Evolutionary conservation across 2,797 vertebrate species (phyloP).

Genomic region (Pteronotus mesoamericanus): DNA sequence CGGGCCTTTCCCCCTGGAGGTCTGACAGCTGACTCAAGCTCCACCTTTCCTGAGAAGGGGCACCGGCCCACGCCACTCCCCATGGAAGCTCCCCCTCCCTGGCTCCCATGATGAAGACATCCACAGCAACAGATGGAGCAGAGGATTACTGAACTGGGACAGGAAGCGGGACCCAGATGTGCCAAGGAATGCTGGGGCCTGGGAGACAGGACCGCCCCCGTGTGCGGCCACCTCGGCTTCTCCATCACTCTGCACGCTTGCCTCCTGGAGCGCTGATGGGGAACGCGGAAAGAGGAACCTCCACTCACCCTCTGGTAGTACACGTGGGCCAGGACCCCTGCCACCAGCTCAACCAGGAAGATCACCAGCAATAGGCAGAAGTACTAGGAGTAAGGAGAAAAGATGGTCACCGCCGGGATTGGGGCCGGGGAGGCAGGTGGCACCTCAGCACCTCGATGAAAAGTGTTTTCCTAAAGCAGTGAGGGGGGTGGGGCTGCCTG

Average conservation of each 20-base stretch:
- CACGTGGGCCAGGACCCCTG: slow-evolving; percentile 89
- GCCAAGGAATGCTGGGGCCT: background rate
- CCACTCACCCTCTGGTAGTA: slow-evolving; percentile 89
- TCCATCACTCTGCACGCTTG: fast-evolving
- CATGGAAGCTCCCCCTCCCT: background rate
- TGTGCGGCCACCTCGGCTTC: background rate
- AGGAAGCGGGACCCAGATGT: background rate
- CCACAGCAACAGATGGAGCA: background rate
- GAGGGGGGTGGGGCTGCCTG: background rate
- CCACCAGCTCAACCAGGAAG: slow-evolving; percentile 90
- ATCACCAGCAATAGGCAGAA: slow-evolving; percentile 88
- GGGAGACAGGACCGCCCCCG: background rate
- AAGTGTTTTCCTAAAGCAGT: background rate
- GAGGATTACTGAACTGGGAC: background rate
- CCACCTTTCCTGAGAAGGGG: background rate
- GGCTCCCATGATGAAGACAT: background rate
- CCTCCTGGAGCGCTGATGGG: fast-evolving
- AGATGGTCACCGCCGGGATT: background rate
- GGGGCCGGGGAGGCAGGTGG: background rate
- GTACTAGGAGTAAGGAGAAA: slow-evolving; percentile 81
- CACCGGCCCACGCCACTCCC: background rate
- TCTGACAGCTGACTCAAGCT: background rate
- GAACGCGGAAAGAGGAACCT: background rate
- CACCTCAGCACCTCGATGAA: background rate
- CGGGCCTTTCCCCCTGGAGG: background rate